Evolutionary conservation across 2,113 vertebrate genomes (phyloP).

Genomic region (Atrichornis clamosus): DNA sequence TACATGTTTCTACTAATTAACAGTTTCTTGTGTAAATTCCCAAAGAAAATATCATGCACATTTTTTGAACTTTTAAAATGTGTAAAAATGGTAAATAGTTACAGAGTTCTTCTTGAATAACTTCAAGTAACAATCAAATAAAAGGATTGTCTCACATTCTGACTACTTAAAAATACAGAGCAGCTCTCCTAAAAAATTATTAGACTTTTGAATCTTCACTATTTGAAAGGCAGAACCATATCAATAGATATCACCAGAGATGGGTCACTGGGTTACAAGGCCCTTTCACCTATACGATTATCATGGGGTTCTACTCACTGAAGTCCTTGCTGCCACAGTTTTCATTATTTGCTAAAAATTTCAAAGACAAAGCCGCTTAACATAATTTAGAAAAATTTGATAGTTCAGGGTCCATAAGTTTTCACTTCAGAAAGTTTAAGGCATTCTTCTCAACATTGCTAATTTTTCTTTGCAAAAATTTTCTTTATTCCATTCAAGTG

Average conservation of each 20-base stretch:
- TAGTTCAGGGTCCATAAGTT: not conserved
- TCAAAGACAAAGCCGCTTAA: not conserved
- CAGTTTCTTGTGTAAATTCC: not conserved
- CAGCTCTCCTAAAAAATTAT: not conserved
- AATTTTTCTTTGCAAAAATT: not conserved
- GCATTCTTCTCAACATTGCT: not conserved
- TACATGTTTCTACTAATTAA: not conserved
- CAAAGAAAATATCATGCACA: not conserved
- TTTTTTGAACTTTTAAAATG: not conserved
- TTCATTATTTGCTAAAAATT: not conserved
- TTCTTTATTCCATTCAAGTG: not conserved
- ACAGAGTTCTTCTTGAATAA: not conserved
- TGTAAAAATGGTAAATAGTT: not conserved
- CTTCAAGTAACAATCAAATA: not conserved
- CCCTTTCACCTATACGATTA: not conserved
- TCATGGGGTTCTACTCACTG: not conserved
- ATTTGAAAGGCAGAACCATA: not conserved
- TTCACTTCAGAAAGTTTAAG: not conserved
- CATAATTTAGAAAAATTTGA: not conserved
- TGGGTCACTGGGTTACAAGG: not conserved
- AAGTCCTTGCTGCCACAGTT: not conserved
- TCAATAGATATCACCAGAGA: not conserved
- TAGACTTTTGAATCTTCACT: not conserved
- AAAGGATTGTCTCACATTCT: not conserved
- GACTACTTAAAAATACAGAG: not conserved